Evolutionary conservation across 2,797 vertebrate species (phyloP).

Genomic region (Myripristis jacobus): DNA sequence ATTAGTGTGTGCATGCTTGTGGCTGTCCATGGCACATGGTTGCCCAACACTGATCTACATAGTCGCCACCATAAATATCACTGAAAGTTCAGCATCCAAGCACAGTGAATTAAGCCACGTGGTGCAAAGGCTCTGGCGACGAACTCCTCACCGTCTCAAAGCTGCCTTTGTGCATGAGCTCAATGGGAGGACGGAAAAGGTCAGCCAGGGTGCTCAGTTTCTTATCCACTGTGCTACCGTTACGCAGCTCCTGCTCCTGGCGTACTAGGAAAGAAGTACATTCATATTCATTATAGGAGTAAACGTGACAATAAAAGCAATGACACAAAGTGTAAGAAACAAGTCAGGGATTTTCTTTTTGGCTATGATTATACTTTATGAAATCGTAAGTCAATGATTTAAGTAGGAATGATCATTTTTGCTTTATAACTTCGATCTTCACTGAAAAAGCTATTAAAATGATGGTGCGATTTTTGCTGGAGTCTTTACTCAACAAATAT

Average conservation of each 20-base stretch:
- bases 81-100: constrained; percentile 42
- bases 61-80: constrained; percentile 41
- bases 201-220: constrained; percentile 98
- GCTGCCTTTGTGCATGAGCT: constrained; percentile 99
- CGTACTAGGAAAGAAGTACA: constrained; percentile 85
- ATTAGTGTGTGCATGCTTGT: background rate
- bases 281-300: constrained; percentile 12
- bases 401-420: too few species aligned
- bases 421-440: too few species aligned
- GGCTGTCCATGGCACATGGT: background rate
- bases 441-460: too few species aligned
- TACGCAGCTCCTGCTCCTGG: constrained; percentile 98
- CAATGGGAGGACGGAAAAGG: constrained; percentile 98
- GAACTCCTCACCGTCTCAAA: constrained; percentile 94
- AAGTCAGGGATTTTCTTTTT: background rate
- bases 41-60: constrained; percentile 22
- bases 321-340: background rate
- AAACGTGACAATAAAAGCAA: background rate
- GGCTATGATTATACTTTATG: background rate
- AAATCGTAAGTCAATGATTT: too few species aligned
- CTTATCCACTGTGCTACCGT: constrained; percentile 97
- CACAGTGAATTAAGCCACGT: constrained; percentile 28
- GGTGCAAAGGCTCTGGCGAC: constrained; percentile 42
- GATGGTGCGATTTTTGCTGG: too few species aligned
- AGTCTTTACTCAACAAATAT: too few species aligned